Base-by-base conservation (phyloP, 2,797 vertebrate species). In the Platyrinchus mystaceus region DNA sequence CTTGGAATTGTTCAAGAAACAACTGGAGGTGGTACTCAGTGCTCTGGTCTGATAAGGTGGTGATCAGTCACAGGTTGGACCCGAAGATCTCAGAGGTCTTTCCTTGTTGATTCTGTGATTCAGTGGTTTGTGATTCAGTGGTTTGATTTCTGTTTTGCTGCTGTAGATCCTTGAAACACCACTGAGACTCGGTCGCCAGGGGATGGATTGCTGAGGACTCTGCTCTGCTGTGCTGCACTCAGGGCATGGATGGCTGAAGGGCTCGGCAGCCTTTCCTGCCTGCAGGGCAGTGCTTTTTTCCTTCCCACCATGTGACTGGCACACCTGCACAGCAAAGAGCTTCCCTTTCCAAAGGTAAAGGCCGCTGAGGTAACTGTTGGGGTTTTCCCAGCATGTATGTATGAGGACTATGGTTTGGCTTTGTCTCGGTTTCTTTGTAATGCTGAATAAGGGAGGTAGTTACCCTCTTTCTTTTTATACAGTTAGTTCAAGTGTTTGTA, bases 331-430 rank as follows among this genome's bases (percentile, higher is more conserved):
- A 21, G 58, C 79, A 28, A 17, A 43, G 36, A 82, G 22, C 22
- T 71, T 36, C 73, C 13, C 67, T 74, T 52, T 21, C 58, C 62
- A 13, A 94, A 96, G 93, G 96, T 94, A 64, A 94, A 39, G 19
- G 10, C 39, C 24, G 0, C 59, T 2, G 59, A 39, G 34, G 56
- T 30, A 17, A 2, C 12, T 22, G n/a, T 7, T 23, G 67, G 63
- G 14, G 15, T 24, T 34, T 22, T 55, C 13, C 2, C 1, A 9
- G 6, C 39, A 1, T 58, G 0, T 56, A 2, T 1, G 2, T 10
- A 5, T 9, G 39, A 56, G 19, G n/a, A 44, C 32, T 1, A 1
- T 1, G 4, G n/a, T 5, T 76, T 79, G 50, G 21, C 28, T 87
- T 62, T 59, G 4, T 62, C 18, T 47, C 1, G 10, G 2, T 39